These are phyloP conservation scores for Patiria pectinifera DNA, from an alignment of 53 echinoderm and acorn worm genomes.

Conservation along the genomic window DNA sequence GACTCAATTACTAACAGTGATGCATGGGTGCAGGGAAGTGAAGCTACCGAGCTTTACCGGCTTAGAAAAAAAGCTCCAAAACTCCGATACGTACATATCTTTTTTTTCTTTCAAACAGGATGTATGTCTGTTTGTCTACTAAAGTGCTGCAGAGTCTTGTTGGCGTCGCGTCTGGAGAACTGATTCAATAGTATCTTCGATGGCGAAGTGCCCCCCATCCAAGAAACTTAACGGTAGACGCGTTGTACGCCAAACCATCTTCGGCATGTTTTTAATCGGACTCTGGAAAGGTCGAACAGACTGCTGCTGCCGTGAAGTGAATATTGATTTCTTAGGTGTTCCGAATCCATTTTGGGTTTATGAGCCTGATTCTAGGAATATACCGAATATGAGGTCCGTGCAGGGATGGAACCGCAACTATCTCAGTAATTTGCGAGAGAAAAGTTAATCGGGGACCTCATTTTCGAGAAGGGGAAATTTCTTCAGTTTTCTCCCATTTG, in stretches of 20 bases:
- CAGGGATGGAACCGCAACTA: no score
- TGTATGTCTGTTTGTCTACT: constrained; percentile 35
- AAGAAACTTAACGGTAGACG: not conserved
- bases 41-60: not conserved
- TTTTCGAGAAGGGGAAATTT: no score
- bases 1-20: not conserved
- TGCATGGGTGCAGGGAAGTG: not conserved
- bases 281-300: not conserved
- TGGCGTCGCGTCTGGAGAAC: constrained; percentile 30
- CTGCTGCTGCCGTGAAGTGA: not conserved
- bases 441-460: no score
- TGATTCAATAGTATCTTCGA: constrained; percentile 3
- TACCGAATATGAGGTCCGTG: no score
- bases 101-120: constrained; percentile 15
- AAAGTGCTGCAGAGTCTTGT: constrained; percentile 31
- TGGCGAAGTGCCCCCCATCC: not conserved
- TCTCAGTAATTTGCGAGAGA: no score
- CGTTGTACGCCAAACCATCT: not conserved
- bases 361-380: not conserved
- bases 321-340: not conserved
- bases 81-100: not conserved
- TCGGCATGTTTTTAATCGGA: not conserved
- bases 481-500: no score
- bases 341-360: not conserved
- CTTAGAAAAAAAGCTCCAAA: not conserved